Percentiles rank a stretch among this genome's conserved stretches.
phyloP scores from a whole-genome alignment of 2,113 vertebrate genomes.

The Phocoena sinus region DNA sequence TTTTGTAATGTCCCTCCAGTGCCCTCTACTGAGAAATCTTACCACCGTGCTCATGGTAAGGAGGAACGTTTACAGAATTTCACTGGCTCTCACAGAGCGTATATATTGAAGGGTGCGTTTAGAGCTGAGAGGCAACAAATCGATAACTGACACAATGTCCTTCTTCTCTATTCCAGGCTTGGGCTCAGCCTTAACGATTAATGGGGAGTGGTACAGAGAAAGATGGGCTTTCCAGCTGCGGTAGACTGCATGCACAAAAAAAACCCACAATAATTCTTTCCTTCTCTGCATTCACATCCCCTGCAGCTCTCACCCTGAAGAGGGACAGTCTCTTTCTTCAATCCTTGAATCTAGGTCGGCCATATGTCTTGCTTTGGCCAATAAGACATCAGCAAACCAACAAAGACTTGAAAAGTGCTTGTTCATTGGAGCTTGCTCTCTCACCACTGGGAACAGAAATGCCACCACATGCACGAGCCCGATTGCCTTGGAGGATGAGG shows the following conservation, averaged over 20 bases:
- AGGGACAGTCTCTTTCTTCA: neutral
- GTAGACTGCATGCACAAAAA: neutral
- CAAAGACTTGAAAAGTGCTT: neutral
- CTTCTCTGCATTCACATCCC: neutral
- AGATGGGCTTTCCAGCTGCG: neutral
- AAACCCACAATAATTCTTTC: neutral
- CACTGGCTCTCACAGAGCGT: neutral
- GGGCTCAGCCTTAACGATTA: neutral
- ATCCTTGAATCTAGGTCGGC: neutral
- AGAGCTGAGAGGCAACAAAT: neutral
- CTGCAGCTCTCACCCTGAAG: neutral
- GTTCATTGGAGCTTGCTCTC: neutral
- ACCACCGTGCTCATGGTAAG: neutral
- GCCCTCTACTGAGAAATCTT: neutral
- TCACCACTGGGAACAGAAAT: neutral
- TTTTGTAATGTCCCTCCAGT: neutral
- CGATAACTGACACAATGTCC: neutral
- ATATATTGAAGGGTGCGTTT: neutral
- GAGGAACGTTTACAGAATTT: neutral
- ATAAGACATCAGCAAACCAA: neutral
- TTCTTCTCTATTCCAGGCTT: neutral
- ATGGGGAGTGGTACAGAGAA: neutral
- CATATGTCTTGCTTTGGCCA: neutral
- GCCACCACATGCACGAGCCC: neutral
- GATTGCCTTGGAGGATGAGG: neutral